A percentile compares a stretch with the other conserved stretches of the same genome.
Conservation (phyloP, 2,797 vertebrate species). For the Cuniculus paca region DNA sequence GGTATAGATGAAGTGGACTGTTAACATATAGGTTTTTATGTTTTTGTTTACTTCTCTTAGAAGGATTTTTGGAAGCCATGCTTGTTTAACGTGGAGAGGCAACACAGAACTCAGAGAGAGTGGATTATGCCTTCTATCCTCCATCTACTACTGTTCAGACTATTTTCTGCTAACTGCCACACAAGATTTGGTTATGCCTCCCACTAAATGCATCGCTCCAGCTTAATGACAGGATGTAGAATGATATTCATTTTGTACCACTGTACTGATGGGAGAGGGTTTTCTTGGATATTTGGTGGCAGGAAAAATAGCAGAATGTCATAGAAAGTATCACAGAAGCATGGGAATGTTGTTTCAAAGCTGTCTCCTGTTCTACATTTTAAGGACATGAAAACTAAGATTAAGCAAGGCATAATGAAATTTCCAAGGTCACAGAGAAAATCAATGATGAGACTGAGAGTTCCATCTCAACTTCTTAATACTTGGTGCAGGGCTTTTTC, state of each 20-base stretch:
- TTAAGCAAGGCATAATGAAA: background rate
- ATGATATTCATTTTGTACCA: background rate
- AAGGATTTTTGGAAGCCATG: background rate
- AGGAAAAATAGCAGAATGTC: constrained; percentile 8
- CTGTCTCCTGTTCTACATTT: background rate
- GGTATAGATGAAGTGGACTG: background rate
- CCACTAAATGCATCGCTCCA: background rate
- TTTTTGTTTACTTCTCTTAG: background rate
- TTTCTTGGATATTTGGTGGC: background rate
- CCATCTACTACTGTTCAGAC: background rate
- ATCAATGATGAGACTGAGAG: background rate
- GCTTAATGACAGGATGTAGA: background rate
- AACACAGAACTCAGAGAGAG: background rate
- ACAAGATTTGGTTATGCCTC: background rate
- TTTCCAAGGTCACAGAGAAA: background rate
- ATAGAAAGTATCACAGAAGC: background rate
- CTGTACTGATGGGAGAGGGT: too few species aligned
- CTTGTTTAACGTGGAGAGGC: background rate
- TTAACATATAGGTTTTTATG: background rate
- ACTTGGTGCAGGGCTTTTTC: fast-evolving
- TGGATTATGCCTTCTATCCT: background rate
- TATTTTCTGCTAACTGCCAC: background rate
- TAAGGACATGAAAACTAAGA: background rate
- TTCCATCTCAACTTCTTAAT: background rate
- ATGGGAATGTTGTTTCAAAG: background rate